phyloP scores from a whole-genome alignment of 2,888 invertebrate species.

The Fragum sueziense region DNA sequence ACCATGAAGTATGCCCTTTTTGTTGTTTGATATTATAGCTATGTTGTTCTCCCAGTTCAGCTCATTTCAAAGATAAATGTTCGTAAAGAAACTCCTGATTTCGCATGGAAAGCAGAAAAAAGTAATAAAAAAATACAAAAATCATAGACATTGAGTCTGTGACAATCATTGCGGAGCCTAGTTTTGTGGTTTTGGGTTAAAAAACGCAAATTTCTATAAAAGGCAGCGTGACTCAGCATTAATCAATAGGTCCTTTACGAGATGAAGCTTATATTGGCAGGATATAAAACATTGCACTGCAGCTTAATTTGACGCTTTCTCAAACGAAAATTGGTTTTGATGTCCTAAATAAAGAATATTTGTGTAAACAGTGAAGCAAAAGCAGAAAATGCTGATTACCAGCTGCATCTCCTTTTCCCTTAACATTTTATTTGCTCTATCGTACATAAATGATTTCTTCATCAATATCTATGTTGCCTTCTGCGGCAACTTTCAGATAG shows the following conservation, averaged over 20 bases:
- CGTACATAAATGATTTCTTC: no score
- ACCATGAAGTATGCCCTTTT: no score
- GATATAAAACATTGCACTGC: conserved; percentile 4
- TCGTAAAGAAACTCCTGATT: no score
- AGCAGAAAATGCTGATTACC: neutral
- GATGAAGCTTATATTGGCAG: conserved; percentile 14
- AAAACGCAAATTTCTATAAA: conserved; percentile 13
- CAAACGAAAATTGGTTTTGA: neutral
- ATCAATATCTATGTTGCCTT: no score
- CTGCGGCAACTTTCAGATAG: no score
- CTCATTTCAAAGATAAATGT: no score
- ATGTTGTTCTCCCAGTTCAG: no score
- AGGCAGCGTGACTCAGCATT: neutral
- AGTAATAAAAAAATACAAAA: no score
- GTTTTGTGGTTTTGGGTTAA: conserved; percentile 6
- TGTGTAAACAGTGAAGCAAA: conserved; percentile 2
- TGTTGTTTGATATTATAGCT: no score
- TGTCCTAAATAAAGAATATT: neutral
- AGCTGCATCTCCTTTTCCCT: conserved; percentile 1
- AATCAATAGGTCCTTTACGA: conserved; percentile 6
- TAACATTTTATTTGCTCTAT: no score
- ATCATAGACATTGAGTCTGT: neutral
- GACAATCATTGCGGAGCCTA: neutral
- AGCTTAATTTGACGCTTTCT: neutral
- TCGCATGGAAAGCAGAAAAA: no score